Evolutionary conservation across 2,797 vertebrate species (phyloP), one percentile per base, ranked within the genome.

Genomic region (Knipowitschia caucasica): DNA sequence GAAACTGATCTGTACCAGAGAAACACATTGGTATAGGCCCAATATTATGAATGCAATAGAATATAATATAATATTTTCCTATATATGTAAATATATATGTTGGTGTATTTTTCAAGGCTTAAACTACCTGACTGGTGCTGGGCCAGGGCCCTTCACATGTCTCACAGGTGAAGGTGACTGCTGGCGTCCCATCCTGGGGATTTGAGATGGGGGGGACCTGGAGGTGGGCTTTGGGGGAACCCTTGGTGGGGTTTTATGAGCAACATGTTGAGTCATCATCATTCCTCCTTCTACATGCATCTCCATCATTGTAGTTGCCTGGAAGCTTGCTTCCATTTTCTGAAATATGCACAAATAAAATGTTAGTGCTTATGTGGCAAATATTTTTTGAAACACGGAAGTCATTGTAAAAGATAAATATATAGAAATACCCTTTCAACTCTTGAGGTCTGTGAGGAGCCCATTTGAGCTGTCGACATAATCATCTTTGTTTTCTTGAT

Each of bases 91-190:
- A n/a, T n/a, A n/a, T 27, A 7, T 29, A 25, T n/a, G 3, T n/a
- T 18, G n/a, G 3, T 46, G 11, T 29, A 5, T 6, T 14, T 58
- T 26, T 5, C 15, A 27, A 45, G 14, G 8, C 25, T 18, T 7
- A 14, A 20, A 12, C 0, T 73, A 87, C 86, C 82, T 86, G 73
- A 86, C 71, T 5, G 82, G 65, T 15, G 75, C 81, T 0, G 95
- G 96, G 0, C 92, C 88, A 0, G 96, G 96, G 23, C 89, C 96
- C 77, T 92, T 94, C 39, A 99, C 96, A 0, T 93, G 95, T 88
- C 95, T 92, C 72, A 99, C 95, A 0, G 96, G 96, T 45, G 96
- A 98, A 7, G 93, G 95, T 0, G 94, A 98, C 71, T 98, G 96
- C 46, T 98, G 96, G 14, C 95, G 92, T 62, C 89, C 84, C 64